These are phyloP conservation scores for Adelognathus sp. DNA, from an alignment of 2,888 invertebrate species.

Conservation along the genomic window DNA sequence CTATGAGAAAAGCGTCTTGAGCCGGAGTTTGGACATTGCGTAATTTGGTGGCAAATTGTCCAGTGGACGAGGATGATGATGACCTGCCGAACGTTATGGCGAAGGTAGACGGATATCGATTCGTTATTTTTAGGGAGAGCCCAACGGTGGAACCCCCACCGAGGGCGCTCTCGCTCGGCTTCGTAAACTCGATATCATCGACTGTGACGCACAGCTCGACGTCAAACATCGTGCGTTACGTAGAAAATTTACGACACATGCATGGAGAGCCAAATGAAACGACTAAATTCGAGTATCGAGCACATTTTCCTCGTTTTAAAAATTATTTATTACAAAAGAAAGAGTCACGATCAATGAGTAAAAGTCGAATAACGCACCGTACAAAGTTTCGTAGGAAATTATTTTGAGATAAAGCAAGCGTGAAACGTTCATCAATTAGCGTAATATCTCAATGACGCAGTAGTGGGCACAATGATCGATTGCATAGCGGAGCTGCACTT, in stretches of 20 bases:
- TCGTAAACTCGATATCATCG: conserved; percentile 67
- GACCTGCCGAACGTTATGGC: conserved; percentile 70
- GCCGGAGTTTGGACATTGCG: neutral
- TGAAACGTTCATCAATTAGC: neutral
- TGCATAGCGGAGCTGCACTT: neutral
- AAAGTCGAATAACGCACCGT: neutral
- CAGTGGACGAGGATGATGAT: conserved; percentile 53
- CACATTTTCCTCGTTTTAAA: neutral
- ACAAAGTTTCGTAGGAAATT: neutral
- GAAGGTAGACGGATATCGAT: conserved; percentile 74
- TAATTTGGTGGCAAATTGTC: neutral
- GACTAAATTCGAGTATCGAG: neutral
- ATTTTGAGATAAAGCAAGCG: neutral
- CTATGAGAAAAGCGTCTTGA: too few relatives aligned
- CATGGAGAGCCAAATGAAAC: neutral
- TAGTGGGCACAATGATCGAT: too few relatives aligned
- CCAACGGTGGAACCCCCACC: conserved; percentile 67
- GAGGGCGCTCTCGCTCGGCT: conserved; percentile 56
- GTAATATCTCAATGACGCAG: too few relatives aligned
- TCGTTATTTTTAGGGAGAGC: conserved; percentile 77
- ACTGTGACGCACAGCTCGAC: conserved; percentile 39
- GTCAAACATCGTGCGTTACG: neutral
- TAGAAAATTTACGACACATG: neutral
- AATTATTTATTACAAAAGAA: conserved; percentile 9
- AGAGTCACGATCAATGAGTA: neutral